Base-by-base conservation (phyloP, 2,888 invertebrate species). In the Eupeodes latifasciatus region DNA sequence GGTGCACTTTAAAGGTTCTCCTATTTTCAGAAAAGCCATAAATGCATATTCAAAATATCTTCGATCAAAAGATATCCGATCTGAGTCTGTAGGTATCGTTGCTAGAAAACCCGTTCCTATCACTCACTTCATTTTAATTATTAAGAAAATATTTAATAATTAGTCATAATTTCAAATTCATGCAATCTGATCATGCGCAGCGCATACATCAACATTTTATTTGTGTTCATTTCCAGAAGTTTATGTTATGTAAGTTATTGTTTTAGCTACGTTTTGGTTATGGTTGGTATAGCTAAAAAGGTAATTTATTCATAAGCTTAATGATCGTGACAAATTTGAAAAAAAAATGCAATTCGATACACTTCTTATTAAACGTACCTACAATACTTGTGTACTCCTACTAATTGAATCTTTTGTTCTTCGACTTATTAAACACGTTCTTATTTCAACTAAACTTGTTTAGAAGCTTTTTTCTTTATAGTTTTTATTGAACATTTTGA, bases 291-390 rank as follows among this genome's bases (percentile, higher is more conserved):
- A 27, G 27, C 27, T 27, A 27, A 27, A 27, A 27, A 27, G 27
- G 2, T 27, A 27, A 12, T 57, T 53, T 53, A 55, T 55, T 55
- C 27, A 55, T 55, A 55, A 34, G 3, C 59, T 34, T 59, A 55
- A 55, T 55, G 10, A 55, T 53, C 69, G 53, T 71, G 69, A 55
- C 69, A 40, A 16, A 55, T 71, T 27, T 19, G 19, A 53, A 55
- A 71, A 71, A 5, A 16, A 55, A 71, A 0, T 55, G 51, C 40
- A 53, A 71, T 53, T 69, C 53, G 16, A 55, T 71, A 40, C 9
- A 5, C 67, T 19, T 47, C 67, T 19, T 47, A 5, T 47, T 5
- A 12, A 66, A 27, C 19, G 47, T 66, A 66, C 2, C 27, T 27
- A 59, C 34, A 34, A 4, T 34, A 14, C 5, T 47, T 47, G 12